Evolutionary conservation across 2,797 vertebrate genomes (phyloP), one percentile per base, ranked within the genome.

Genomic region (Hippocampus kuda): DNA sequence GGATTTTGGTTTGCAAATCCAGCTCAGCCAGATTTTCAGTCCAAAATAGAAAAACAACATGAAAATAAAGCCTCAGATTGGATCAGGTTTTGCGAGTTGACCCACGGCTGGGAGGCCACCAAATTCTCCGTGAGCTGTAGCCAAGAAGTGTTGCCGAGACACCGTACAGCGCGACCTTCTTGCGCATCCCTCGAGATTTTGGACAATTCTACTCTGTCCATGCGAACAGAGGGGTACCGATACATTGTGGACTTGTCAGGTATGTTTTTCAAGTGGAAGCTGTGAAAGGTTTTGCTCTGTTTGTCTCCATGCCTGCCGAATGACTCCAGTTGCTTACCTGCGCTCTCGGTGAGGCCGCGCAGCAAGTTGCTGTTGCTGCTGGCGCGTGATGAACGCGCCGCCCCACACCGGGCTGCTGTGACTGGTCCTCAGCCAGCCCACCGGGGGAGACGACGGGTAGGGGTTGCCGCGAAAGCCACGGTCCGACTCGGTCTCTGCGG

Each of bases 401-500:
- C 93, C 95, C 94, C 95, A 98, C 72, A 95, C 83, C 0, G 95
- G 93, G 61, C 91, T 95, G 83, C 91, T 90, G 79, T 92, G 94
- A 79, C 94, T 91, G 78, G 91, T 96, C 84, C 95, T 91, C 80
- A 94, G 95, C 94, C 95, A 98, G 82, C 94, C 88, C 81, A 94
- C 85, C 7, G 94, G 91, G 22, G 93, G 92, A 59, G 93, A 88
- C 18, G 93, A 89, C 0, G 95, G 83, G 83, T 94, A 99, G 30
- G 93, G 86, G 1, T 92, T 73, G 70, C 93, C 85, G 75, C 86
- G 74, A 87, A 97, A 96, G 81, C 95, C 94, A 81, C 96, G 96
- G 88, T 98, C 95, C 69, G 96, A 96, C 88, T 97, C 94, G 0
- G 94, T 94, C 91, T 99, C 95, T 5, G 94, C 86, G 9, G 94